A percentile compares a stretch with the other conserved stretches of the same genome.
These are phyloP conservation scores for Nesometra sesokonis DNA, from an alignment of 35 echinoderm and acorn worm species.

Conservation along the genomic window DNA sequence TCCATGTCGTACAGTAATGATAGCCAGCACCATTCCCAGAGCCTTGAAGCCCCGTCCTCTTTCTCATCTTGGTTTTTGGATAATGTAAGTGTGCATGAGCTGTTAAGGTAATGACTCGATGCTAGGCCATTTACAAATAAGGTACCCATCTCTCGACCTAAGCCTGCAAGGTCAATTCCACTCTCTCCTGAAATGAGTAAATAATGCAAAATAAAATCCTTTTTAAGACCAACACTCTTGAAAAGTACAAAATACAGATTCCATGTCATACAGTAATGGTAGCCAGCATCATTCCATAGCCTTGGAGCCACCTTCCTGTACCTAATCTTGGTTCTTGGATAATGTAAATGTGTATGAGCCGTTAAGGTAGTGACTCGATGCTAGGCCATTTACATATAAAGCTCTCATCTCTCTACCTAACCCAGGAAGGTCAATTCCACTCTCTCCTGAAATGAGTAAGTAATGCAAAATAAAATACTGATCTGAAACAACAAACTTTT, in stretches of 20 bases:
- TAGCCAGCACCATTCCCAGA: not conserved
- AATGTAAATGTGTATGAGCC: not conserved
- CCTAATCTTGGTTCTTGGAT: not conserved
- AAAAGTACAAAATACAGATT: too few species aligned
- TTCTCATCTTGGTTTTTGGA: not conserved
- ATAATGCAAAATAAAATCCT: not conserved
- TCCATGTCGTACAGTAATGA: not conserved
- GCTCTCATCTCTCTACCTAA: not conserved
- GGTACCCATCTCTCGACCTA: not conserved
- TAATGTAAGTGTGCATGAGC: not conserved
- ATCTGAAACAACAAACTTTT: too few species aligned
- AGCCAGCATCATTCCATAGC: not conserved
- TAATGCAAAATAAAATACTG: not conserved
- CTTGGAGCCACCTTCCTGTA: not conserved
- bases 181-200: not conserved
- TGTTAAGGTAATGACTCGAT: too few species aligned
- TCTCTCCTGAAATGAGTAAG: not conserved
- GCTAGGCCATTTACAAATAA: not conserved
- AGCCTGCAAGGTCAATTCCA: not conserved
- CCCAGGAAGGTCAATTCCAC: not conserved
- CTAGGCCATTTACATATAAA: not conserved
- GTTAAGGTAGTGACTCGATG: too few species aligned
- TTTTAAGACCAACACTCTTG: too few species aligned
- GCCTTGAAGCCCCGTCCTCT: not conserved
- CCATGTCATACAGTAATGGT: not conserved